Conservation (phyloP, 1,140 invertebrate species). For the Pollicipes pollicipes region DNA sequence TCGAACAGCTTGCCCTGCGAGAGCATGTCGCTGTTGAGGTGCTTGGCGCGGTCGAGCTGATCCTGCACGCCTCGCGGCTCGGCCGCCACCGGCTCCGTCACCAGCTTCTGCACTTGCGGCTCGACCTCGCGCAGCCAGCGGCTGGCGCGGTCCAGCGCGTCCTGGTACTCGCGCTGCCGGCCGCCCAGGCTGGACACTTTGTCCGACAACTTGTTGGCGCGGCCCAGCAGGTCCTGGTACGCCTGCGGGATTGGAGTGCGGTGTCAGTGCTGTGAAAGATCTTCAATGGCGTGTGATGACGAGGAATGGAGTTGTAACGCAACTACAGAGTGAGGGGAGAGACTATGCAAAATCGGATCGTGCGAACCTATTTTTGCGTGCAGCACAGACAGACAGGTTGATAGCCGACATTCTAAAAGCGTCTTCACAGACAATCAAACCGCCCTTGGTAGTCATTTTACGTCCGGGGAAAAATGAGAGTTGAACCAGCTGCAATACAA, state of each 20-base stretch:
- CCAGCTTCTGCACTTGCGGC: constrained; percentile 48
- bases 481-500: no score
- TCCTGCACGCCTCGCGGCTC: constrained; percentile 73
- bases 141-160: constrained; percentile 60
- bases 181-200: constrained; percentile 51
- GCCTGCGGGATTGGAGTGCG: background rate
- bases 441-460: no score
- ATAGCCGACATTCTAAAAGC: no score
- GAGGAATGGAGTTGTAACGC: no score
- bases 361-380: no score
- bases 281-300: no score
- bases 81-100: constrained; percentile 62
- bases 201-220: constrained; percentile 65
- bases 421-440: no score
- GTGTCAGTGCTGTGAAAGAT: no score
- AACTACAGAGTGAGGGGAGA: no score
- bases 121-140: constrained; percentile 69
- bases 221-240: constrained; percentile 34
- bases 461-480: no score
- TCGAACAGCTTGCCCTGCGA: constrained; percentile 68
- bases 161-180: constrained; percentile 59
- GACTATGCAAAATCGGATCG: no score
- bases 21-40: constrained; percentile 68
- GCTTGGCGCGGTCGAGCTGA: constrained; percentile 63
- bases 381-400: no score